These are phyloP conservation scores for Mythimna vitellina DNA, from an alignment of 2,888 invertebrate species.

Conservation along the genomic window DNA sequence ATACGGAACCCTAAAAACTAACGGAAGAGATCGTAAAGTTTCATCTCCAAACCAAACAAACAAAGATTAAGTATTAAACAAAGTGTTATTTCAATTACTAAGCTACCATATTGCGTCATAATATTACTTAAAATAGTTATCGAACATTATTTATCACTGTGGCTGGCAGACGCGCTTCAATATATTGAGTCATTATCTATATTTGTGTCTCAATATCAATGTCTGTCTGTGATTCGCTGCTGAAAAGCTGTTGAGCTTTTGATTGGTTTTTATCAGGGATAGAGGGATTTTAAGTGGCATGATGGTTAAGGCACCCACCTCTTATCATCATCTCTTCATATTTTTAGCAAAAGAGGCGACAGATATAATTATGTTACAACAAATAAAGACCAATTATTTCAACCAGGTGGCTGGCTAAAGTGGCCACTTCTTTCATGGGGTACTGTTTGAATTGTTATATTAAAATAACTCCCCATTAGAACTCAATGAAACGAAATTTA, in stretches of 20 bases:
- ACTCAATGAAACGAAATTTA: no score
- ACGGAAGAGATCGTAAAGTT: no score
- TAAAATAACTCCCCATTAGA: no score
- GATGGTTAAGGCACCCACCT: no score
- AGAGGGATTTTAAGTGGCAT: not conserved
- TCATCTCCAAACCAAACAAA: conserved; percentile 2
- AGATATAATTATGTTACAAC: no score
- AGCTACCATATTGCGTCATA: conserved; percentile 41
- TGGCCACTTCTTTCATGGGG: no score
- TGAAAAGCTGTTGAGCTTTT: conserved; percentile 46
- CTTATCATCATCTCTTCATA: no score
- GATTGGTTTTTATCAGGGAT: conserved; percentile 35
- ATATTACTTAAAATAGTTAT: conserved; percentile 56
- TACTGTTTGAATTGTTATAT: no score
- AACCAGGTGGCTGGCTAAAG: no score
- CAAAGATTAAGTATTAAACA: conserved; percentile 26
- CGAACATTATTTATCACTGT: conserved; percentile 45
- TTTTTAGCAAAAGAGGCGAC: no score
- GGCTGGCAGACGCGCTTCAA: conserved; percentile 43
- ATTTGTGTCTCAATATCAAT: conserved; percentile 48
- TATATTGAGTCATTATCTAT: conserved; percentile 55
- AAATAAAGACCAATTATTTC: no score
- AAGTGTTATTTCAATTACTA: conserved; percentile 47
- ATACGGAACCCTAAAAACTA: no score
- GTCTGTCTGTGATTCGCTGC: conserved; percentile 46